Percentiles rank a stretch among this genome's conserved stretches.
phyloP scores from a whole-genome alignment of 2,113 vertebrate species.

The Athene cunicularia region DNA sequence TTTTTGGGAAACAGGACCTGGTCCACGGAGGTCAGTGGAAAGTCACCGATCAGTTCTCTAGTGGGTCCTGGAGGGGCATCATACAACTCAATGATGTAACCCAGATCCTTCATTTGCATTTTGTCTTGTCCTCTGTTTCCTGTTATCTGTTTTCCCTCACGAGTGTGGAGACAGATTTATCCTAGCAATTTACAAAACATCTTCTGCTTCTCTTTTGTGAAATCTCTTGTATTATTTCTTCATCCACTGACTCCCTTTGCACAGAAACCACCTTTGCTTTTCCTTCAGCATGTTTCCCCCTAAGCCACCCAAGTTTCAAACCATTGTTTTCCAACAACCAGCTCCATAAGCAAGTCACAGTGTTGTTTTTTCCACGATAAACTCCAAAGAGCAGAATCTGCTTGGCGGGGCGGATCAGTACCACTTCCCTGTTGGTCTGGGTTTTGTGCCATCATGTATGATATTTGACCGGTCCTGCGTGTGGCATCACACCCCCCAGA shows the following conservation, averaged over 20 bases:
- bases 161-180: constrained; percentile 26
- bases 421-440: constrained; percentile 28
- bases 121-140: constrained; percentile 41
- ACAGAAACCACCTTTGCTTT: constrained; percentile 44
- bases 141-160: constrained; percentile 24
- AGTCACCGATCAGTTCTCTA: not conserved
- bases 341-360: not conserved
- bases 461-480: not conserved
- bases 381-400: not conserved
- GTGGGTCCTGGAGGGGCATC: not conserved
- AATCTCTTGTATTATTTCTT: constrained; percentile 27
- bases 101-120: constrained; percentile 58
- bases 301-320: constrained; percentile 52
- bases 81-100: not conserved
- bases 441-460: not conserved
- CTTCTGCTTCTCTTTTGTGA: not conserved
- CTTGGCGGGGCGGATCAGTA: not conserved
- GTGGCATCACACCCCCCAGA: not conserved
- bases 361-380: constrained; percentile 55
- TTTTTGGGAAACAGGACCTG: not conserved
- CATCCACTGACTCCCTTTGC: not conserved
- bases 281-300: not conserved
- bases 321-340: constrained; percentile 15
- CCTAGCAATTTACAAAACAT: constrained; percentile 23
- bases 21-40: not conserved